Evolutionary conservation across 2,113 vertebrate species (phyloP).

Genomic region (Poeciliopsis occidentalis): DNA sequence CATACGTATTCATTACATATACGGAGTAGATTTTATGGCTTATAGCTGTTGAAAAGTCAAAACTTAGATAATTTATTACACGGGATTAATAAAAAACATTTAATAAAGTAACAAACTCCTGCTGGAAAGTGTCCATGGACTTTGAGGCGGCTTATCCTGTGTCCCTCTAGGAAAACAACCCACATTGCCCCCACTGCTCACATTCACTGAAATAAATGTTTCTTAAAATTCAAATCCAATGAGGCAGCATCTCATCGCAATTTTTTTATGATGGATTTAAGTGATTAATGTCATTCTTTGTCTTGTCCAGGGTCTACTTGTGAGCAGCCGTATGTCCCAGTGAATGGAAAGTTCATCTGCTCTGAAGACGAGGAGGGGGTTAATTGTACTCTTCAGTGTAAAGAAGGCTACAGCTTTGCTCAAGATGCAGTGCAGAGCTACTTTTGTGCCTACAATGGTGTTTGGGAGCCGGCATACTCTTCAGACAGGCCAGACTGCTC

Average conservation of each 20-base stretch:
- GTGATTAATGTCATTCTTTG: not conserved
- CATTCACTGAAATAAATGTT: too few species aligned
- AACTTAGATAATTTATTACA: not conserved
- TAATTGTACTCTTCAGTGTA: constrained; percentile 89
- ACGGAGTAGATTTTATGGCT: not conserved
- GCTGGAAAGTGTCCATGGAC: not conserved
- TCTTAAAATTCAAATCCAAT: too few species aligned
- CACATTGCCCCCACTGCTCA: too few species aligned
- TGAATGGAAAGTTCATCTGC: constrained; percentile 90
- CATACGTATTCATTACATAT: not conserved
- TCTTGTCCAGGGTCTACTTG: constrained; percentile 86
- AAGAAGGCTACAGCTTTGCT: constrained; percentile 90
- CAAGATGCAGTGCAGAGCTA: constrained; percentile 89
- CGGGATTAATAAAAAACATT: not conserved
- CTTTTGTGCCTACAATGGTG: constrained; percentile 87
- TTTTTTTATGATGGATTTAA: not conserved
- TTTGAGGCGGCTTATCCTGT: not conserved
- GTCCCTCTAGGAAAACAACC: too few species aligned
- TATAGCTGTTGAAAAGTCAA: not conserved
- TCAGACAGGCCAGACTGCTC: constrained; percentile 92
- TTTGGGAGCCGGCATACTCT: constrained; percentile 89
- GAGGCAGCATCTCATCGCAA: not conserved
- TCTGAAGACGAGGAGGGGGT: constrained; percentile 83
- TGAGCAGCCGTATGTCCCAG: constrained; percentile 87
- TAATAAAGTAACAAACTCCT: not conserved